Evolutionary conservation across 1,140 invertebrate genomes (phyloP).

Genomic region (Drosophila willistoni): DNA sequence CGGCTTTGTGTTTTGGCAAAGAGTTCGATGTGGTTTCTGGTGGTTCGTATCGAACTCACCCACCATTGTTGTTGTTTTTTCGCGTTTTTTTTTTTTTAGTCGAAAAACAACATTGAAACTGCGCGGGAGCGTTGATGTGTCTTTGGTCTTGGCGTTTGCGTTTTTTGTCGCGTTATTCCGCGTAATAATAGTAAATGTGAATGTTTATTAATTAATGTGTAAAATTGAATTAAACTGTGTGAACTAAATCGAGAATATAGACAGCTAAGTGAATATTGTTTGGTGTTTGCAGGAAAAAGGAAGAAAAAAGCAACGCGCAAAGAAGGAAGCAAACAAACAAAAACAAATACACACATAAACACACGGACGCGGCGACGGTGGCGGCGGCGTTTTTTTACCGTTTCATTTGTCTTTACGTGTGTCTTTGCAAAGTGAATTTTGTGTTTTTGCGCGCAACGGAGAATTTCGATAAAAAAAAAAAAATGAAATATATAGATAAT

Average conservation of each 20-base stretch:
- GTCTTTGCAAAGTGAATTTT: slow-evolving; percentile 9
- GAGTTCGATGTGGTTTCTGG: no score
- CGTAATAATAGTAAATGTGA: neutral
- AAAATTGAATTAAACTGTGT: slow-evolving; percentile 1
- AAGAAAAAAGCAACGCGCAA: neutral
- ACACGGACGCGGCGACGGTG: slow-evolving; percentile 3
- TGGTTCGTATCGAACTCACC: no score
- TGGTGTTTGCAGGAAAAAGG: neutral
- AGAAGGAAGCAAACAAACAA: slow-evolving; percentile 3
- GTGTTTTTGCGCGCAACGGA: slow-evolving; percentile 6
- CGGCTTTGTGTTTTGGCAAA: no score
- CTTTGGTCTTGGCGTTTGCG: neutral
- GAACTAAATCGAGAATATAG: neutral
- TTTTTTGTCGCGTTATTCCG: slow-evolving; percentile 8
- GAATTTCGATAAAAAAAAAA: slow-evolving; percentile 2
- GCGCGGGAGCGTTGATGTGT: neutral
- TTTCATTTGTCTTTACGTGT: slow-evolving; percentile 2
- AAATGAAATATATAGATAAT: slow-evolving; percentile 5
- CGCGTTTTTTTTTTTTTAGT: slow-evolving; percentile 4
- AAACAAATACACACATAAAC: slow-evolving; percentile 1
- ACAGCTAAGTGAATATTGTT: neutral
- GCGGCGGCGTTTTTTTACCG: slow-evolving; percentile 1
- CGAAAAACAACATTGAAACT: slow-evolving; percentile 2
- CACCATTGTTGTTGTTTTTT: no score
- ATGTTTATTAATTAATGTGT: neutral